Evolutionary conservation across 1,140 invertebrate species (phyloP).

Genomic region (Lutraria rhynchaena): DNA sequence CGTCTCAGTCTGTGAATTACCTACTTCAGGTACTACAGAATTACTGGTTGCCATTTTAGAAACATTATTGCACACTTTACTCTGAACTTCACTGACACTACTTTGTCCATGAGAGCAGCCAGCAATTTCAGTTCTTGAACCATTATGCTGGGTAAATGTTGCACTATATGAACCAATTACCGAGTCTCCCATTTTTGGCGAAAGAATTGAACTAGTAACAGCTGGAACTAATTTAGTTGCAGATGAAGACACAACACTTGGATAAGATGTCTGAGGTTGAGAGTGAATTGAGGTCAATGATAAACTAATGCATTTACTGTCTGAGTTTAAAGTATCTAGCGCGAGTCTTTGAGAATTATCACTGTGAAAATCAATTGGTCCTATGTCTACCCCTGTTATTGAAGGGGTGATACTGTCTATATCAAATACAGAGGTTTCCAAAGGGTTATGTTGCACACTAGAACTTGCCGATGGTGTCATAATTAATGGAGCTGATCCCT

Average conservation of each 20-base stretch:
- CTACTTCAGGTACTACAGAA: constrained; percentile 7
- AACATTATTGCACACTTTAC: constrained; percentile 50
- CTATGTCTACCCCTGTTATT: constrained; percentile 30
- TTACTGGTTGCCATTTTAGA: constrained; percentile 39
- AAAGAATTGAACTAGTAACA: constrained; percentile 44
- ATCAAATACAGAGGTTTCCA: constrained; percentile 34
- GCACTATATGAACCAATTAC: neutral
- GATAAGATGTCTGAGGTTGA: neutral
- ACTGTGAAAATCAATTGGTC: constrained; percentile 46
- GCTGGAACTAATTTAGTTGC: constrained; percentile 53
- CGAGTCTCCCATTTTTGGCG: constrained; percentile 34
- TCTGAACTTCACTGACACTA: neutral
- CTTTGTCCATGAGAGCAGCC: neutral
- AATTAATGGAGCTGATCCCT: constrained; percentile 31
- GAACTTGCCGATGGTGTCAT: constrained; percentile 31
- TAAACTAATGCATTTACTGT: neutral
- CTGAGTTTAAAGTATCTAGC: constrained; percentile 1
- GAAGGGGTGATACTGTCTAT: constrained; percentile 53
- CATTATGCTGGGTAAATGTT: constrained; percentile 23
- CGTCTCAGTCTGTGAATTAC: neutral
- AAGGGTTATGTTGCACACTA: neutral
- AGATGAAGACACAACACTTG: constrained; percentile 11
- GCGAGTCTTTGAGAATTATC: neutral
- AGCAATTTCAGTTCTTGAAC: constrained; percentile 6
- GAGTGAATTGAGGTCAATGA: neutral